Evolutionary conservation across 1,140 invertebrate species (phyloP).

Genomic region (Drosophila nikananu): DNA sequence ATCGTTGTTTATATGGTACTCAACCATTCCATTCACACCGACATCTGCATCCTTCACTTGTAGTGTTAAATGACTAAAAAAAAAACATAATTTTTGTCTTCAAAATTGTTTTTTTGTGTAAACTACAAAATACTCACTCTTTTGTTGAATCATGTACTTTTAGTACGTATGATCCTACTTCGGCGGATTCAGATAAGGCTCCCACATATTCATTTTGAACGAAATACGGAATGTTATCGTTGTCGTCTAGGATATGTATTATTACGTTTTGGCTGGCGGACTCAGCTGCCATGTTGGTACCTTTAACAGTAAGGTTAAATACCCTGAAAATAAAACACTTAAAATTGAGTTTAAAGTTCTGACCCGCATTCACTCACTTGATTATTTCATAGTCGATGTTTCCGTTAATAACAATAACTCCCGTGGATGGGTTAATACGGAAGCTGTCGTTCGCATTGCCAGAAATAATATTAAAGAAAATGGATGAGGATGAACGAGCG

Average conservation of each 20-base stretch:
- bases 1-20: slow-evolving; percentile 94
- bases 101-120: background rate
- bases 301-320: slow-evolving; percentile 94
- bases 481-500: slow-evolving; percentile 91
- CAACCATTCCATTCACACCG: slow-evolving; percentile 92
- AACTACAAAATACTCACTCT: slow-evolving; percentile 31
- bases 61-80: slow-evolving; percentile 91
- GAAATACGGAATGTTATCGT: slow-evolving; percentile 95
- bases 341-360: background rate
- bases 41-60: slow-evolving; percentile 92
- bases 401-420: slow-evolving; percentile 90
- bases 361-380: slow-evolving; percentile 52
- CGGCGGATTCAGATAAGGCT: slow-evolving; percentile 90
- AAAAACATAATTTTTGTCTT: background rate
- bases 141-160: slow-evolving; percentile 80
- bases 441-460: slow-evolving; percentile 92
- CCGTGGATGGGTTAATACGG: slow-evolving; percentile 93
- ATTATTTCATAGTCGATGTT: slow-evolving; percentile 92
- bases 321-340: slow-evolving; percentile 85
- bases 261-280: slow-evolving; percentile 89
- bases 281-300: slow-evolving; percentile 93
- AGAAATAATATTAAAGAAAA: slow-evolving; percentile 93
- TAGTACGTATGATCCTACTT: slow-evolving; percentile 90
- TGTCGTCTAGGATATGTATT: slow-evolving; percentile 92
- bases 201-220: slow-evolving; percentile 89